Percentiles rank a stretch among this genome's conserved stretches.
Conservation (phyloP, 2,113 vertebrate species). For the Herpailurus yagouaroundi region DNA sequence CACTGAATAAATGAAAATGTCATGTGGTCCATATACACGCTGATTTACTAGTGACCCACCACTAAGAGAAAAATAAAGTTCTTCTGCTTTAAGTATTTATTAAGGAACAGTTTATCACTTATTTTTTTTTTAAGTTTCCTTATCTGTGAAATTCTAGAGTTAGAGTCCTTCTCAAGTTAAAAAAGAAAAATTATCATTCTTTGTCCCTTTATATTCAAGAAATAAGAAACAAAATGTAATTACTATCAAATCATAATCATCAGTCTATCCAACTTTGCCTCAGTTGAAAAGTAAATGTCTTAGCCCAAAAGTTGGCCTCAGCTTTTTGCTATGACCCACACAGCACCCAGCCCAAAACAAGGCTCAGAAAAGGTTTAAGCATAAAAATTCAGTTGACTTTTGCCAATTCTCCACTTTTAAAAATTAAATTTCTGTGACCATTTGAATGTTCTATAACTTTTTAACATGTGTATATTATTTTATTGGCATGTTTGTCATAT, state of each 20-base stretch:
- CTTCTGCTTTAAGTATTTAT: conserved; percentile 2
- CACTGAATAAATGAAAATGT: conserved; percentile 52
- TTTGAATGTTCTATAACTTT: neutral
- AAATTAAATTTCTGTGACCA: neutral
- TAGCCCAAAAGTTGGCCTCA: neutral
- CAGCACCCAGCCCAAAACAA: neutral
- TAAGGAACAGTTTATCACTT: neutral
- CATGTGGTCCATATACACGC: neutral
- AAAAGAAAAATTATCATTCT: neutral
- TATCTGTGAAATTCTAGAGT: conserved; percentile 31
- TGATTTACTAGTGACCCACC: neutral
- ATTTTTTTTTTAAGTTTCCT: neutral
- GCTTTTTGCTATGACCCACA: neutral
- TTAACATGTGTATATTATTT: neutral
- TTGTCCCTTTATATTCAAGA: neutral
- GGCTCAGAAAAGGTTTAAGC: neutral
- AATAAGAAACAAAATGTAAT: neutral
- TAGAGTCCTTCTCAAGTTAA: neutral
- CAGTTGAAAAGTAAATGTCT: conserved; percentile 44
- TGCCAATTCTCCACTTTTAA: neutral
- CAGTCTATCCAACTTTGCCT: neutral
- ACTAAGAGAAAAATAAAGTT: neutral
- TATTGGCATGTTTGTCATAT: neutral
- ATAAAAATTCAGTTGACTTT: conserved; percentile 1
- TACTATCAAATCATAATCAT: neutral